Percentiles rank a stretch among this genome's conserved stretches.
Conservation (phyloP, 2,888 invertebrate genomes). For the Ennomos fuscantarius region DNA sequence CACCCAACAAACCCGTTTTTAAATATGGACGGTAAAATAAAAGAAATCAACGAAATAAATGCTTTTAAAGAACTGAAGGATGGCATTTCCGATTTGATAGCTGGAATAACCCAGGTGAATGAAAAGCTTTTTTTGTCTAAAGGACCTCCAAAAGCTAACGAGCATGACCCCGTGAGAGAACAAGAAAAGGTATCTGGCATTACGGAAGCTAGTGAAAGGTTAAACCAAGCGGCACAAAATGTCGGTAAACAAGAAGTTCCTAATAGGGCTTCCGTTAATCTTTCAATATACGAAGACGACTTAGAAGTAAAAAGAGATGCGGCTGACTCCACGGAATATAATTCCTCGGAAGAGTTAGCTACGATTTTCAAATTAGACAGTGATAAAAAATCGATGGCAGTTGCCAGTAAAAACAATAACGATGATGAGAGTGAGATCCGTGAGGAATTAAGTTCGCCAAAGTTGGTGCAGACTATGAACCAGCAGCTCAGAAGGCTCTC, state of each 20-base stretch:
- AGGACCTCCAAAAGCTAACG: slow-evolving; percentile 46
- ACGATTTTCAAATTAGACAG: slow-evolving; percentile 84
- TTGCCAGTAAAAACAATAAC: slow-evolving; percentile 47
- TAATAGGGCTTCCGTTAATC: slow-evolving; percentile 69
- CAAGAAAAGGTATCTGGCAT: slow-evolving; percentile 56
- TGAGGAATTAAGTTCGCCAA: slow-evolving; percentile 76
- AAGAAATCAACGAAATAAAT: slow-evolving; percentile 77
- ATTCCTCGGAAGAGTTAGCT: slow-evolving; percentile 87
- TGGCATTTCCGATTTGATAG: slow-evolving; percentile 80
- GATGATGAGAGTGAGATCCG: slow-evolving; percentile 56
- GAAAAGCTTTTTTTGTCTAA: slow-evolving; percentile 74
- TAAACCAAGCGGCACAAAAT: slow-evolving; percentile 62
- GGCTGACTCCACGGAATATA: slow-evolving; percentile 85
- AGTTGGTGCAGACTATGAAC: slow-evolving; percentile 76
- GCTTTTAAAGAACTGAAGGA: slow-evolving; percentile 81
- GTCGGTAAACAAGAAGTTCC: slow-evolving; percentile 51
- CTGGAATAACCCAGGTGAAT: slow-evolving; percentile 80
- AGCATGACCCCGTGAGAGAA: slow-evolving; percentile 41
- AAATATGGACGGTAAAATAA: slow-evolving; percentile 66
- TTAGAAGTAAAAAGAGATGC: slow-evolving; percentile 70
- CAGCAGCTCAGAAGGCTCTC: slow-evolving; percentile 77
- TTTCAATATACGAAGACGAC: slow-evolving; percentile 78
- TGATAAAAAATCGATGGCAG: slow-evolving; percentile 48
- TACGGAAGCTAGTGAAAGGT: slow-evolving; percentile 65
- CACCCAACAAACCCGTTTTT: slow-evolving; percentile 74